Conservation (phyloP, 1,140 invertebrate species). For the Leptinotarsa texana region DNA sequence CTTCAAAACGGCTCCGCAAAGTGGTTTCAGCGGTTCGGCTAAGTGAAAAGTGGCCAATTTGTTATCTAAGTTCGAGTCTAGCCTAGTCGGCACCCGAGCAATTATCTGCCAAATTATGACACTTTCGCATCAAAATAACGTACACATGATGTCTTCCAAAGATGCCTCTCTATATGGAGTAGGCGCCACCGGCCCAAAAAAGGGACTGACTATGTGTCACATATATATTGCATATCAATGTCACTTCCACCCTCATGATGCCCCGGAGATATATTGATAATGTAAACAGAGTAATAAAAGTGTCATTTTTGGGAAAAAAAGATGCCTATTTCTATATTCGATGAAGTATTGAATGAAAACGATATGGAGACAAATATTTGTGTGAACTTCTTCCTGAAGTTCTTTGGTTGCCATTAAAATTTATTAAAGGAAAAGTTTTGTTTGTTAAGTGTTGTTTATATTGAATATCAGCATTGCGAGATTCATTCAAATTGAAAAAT, state of each 20-base stretch:
- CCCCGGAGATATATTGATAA: constrained; percentile 17
- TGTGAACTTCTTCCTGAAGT: not conserved
- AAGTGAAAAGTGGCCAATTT: constrained; percentile 41
- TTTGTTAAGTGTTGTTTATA: too few relatives aligned
- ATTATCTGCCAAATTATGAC: constrained; percentile 46
- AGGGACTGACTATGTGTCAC: constrained; percentile 12
- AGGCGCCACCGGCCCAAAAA: constrained; percentile 31
- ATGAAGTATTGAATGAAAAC: constrained; percentile 4
- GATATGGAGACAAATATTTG: constrained; percentile 2
- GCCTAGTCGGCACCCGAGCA: constrained; percentile 39
- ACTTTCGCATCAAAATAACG: constrained; percentile 32
- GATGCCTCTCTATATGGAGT: constrained; percentile 19
- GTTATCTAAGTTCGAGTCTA: constrained; percentile 39
- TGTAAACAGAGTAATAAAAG: constrained; percentile 19
- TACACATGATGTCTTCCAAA: constrained; percentile 14
- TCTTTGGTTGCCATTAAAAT: too few relatives aligned
- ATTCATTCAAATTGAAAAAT: too few relatives aligned
- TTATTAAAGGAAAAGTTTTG: too few relatives aligned
- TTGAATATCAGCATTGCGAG: too few relatives aligned
- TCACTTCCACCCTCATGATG: constrained; percentile 19
- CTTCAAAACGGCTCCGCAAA: not conserved
- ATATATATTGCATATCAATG: constrained; percentile 34
- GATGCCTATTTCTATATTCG: not conserved
- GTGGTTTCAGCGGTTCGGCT: not conserved
- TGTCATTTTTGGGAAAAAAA: not conserved